Conservation (phyloP, 1,140 invertebrate species). For the Anadara kagoshimensis region DNA sequence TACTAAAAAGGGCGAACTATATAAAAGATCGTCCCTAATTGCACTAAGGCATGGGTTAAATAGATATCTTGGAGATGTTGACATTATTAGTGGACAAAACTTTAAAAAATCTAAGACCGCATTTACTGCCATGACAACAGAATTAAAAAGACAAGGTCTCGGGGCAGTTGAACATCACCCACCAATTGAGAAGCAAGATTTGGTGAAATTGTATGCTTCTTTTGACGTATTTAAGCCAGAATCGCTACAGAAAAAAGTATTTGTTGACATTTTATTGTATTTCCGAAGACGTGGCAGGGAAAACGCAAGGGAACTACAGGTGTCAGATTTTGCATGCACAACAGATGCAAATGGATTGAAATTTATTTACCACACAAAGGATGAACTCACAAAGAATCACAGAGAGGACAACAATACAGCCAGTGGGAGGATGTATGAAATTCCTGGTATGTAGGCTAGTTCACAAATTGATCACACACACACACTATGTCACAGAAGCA, state of each 20-base stretch:
- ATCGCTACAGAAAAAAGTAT: constrained; percentile 10
- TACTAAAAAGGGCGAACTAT: neutral
- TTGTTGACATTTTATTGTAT: constrained; percentile 18
- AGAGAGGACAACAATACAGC: constrained; percentile 1
- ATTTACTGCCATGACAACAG: neutral
- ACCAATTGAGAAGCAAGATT: constrained; percentile 2
- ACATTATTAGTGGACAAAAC: constrained; percentile 2
- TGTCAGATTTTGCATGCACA: constrained; percentile 12
- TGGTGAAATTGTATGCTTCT: constrained; percentile 1
- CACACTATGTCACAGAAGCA: too few species aligned
- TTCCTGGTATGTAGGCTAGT: neutral
- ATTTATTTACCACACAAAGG: neutral
- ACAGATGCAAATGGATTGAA: neutral
- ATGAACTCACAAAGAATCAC: constrained; percentile 17
- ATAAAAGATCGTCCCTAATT: neutral
- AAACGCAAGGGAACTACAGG: constrained; percentile 3
- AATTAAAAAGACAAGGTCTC: constrained; percentile 4
- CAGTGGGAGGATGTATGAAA: constrained; percentile 11
- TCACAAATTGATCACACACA: too few species aligned
- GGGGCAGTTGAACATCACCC: constrained; percentile 5
- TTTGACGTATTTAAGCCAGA: neutral
- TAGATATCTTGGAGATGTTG: neutral
- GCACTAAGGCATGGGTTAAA: neutral
- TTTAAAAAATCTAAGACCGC: neutral
- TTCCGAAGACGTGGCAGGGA: constrained; percentile 6